A percentile compares a stretch with the other conserved stretches of the same genome.
Evolutionary conservation across 2,113 vertebrate species (phyloP).

Genomic region (Amia ocellicauda): DNA sequence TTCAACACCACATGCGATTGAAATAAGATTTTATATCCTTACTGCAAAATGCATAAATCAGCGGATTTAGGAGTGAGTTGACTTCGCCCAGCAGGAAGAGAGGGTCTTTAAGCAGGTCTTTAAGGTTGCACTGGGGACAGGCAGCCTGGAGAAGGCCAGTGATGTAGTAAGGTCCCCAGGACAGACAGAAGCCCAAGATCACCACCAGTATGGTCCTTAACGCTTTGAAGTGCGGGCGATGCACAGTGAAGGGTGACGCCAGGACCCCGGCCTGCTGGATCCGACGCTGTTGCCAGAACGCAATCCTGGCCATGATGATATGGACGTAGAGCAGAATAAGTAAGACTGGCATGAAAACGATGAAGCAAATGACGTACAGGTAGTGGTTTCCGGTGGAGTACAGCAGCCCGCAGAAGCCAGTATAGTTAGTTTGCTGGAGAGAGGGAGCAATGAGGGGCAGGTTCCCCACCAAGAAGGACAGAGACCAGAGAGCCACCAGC

Average conservation of each 20-base stretch:
- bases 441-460: conserved; percentile 36
- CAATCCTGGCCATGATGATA: conserved; percentile 28
- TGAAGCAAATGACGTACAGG: conserved; percentile 37
- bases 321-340: conserved; percentile 34
- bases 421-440: conserved; percentile 30
- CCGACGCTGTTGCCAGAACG: conserved; percentile 25
- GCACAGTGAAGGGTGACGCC: not conserved
- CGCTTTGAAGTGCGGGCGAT: conserved; percentile 32
- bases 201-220: conserved; percentile 30
- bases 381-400: conserved; percentile 35
- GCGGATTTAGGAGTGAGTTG: conserved; percentile 37
- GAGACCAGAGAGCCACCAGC: conserved; percentile 28
- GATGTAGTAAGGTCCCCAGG: conserved; percentile 40
- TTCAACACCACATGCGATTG: too few species aligned
- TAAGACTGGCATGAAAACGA: conserved; percentile 33
- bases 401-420: conserved; percentile 31
- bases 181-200: conserved; percentile 33
- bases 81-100: conserved; percentile 36
- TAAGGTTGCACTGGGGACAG: conserved; percentile 34
- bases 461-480: conserved; percentile 35
- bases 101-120: conserved; percentile 13
- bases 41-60: conserved; percentile 31
- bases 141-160: conserved; percentile 32
- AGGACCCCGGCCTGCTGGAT: conserved; percentile 1
- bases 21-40: conserved; percentile 32